These are phyloP conservation scores for Pseudoatta argentina DNA, from an alignment of 1,140 invertebrate genomes.

Conservation along the genomic window DNA sequence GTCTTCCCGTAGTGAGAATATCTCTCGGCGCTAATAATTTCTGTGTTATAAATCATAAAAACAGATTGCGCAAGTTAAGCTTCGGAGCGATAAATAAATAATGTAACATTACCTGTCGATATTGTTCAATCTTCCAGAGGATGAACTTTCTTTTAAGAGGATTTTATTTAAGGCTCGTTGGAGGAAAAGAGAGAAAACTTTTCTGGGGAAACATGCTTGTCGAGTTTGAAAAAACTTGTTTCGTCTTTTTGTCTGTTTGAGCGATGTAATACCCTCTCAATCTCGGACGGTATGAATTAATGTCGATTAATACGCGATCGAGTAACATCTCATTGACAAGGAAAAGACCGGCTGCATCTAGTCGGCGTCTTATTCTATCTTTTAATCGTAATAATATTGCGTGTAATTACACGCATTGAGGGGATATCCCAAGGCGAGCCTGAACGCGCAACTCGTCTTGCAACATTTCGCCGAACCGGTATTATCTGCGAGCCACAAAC, in stretches of 20 bases:
- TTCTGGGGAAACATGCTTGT: background rate
- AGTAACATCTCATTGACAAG: constrained; percentile 31
- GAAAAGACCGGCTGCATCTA: constrained; percentile 31
- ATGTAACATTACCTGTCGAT: background rate
- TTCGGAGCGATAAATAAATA: constrained; percentile 10
- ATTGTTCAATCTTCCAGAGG: background rate
- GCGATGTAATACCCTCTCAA: background rate
- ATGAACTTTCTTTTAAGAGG: constrained; percentile 11
- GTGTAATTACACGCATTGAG: constrained; percentile 40
- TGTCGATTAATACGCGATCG: constrained; percentile 23
- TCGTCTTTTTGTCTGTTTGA: background rate
- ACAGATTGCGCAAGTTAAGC: background rate
- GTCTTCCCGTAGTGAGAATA: background rate
- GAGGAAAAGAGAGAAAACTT: background rate
- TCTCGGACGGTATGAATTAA: constrained; percentile 32
- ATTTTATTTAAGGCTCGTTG: background rate
- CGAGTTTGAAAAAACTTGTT: background rate
- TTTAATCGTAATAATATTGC: constrained; percentile 53
- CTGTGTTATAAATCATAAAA: background rate
- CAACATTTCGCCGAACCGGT: constrained; percentile 9
- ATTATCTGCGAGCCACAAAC: background rate
- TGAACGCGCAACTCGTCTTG: background rate
- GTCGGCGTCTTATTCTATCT: constrained; percentile 21
- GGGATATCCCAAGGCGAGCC: background rate
- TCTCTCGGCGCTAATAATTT: constrained; percentile 24